Evolutionary conservation across 2,888 invertebrate genomes (phyloP).

Genomic region (Phymatocera aterrima): DNA sequence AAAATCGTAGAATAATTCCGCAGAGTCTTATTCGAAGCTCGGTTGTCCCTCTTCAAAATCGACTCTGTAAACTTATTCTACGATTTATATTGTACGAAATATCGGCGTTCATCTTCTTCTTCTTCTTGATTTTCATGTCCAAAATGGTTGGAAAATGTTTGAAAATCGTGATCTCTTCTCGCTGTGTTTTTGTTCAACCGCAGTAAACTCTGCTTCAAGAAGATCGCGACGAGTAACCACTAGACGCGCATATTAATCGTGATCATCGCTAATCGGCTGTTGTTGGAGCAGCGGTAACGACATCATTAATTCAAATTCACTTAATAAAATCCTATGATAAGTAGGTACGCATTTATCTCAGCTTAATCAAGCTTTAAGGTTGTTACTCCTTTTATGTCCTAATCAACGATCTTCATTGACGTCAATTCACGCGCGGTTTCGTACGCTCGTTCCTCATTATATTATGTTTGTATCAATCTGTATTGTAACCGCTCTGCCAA

Average conservation of each 20-base stretch:
- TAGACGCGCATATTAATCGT: background rate
- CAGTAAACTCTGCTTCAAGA: background rate
- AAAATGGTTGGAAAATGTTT: no score
- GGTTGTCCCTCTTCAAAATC: no score
- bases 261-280: background rate
- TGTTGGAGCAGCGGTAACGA: background rate
- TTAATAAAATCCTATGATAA: constrained; percentile 36
- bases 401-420: constrained; percentile 34
- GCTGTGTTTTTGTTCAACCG: no score
- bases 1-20: no score
- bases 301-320: constrained; percentile 31
- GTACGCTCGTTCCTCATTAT: background rate
- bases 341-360: constrained; percentile 20
- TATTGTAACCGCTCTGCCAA: background rate
- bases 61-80: no score
- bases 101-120: no score
- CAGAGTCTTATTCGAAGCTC: no score
- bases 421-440: constrained; percentile 33
- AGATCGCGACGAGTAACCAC: constrained; percentile 2
- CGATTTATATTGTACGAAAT: no score
- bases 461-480: background rate
- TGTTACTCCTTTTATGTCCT: constrained; percentile 38
- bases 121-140: no score
- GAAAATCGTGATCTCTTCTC: no score
- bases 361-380: constrained; percentile 41